These are phyloP conservation scores for Eubasilissa splendida DNA, from an alignment of 2,888 invertebrate genomes.

Conservation along the genomic window DNA sequence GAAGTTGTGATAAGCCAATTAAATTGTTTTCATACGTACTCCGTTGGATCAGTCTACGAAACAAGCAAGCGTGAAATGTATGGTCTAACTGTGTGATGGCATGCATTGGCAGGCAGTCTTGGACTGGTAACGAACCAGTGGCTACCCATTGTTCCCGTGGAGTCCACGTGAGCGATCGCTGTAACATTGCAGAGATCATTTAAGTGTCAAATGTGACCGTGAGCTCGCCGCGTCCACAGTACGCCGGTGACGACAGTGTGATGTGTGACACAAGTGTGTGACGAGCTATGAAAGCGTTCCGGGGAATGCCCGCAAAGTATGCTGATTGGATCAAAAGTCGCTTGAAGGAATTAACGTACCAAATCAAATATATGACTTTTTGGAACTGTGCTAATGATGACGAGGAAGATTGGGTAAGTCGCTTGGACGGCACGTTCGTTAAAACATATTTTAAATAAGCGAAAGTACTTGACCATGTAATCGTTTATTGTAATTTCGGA, in stretches of 20 bases:
- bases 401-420: constrained; percentile 40
- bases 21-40: constrained; percentile 19
- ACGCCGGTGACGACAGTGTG: not conserved
- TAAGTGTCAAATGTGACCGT: not conserved
- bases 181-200: not conserved
- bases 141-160: not conserved
- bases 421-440: not conserved
- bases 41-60: not conserved
- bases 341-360: constrained; percentile 31
- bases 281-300: constrained; percentile 10
- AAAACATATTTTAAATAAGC: not conserved
- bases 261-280: constrained; percentile 3
- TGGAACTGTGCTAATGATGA: constrained; percentile 33
- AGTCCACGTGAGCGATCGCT: not conserved
- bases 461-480: too few species aligned
- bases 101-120: not conserved
- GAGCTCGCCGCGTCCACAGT: not conserved
- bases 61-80: constrained; percentile 40
- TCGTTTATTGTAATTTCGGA: too few species aligned
- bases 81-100: constrained; percentile 11
- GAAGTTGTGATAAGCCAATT: constrained; percentile 20
- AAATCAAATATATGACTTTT: constrained; percentile 40
- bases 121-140: constrained; percentile 12
- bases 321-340: not conserved
- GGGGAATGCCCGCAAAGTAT: not conserved